A percentile compares a stretch with the other conserved stretches of the same genome.
Evolutionary conservation across 2,888 invertebrate genomes (phyloP).

Genomic region (Meiosimyza platycephala): DNA sequence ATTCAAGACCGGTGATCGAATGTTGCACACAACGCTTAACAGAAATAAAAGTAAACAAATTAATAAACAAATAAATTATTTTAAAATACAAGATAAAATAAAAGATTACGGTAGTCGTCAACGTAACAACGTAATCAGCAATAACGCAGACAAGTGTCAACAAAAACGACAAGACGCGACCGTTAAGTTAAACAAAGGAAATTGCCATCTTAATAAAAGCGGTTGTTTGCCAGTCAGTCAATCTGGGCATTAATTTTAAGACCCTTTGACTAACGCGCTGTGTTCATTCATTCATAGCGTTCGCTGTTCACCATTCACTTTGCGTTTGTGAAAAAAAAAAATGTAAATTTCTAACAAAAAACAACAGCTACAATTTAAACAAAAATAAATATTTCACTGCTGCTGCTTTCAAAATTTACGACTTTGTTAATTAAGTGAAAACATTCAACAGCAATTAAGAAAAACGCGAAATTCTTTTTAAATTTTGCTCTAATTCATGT

Average conservation of each 20-base stretch:
- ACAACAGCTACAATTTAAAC: neutral
- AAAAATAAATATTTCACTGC: neutral
- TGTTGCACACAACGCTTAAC: neutral
- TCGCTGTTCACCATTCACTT: too few relatives aligned
- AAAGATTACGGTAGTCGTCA: constrained; percentile 26
- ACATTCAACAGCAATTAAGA: constrained; percentile 28
- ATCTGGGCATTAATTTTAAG: too few relatives aligned
- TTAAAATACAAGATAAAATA: constrained; percentile 4
- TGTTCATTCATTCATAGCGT: too few relatives aligned
- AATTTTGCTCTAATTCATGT: constrained; percentile 28
- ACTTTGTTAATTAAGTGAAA: constrained; percentile 33
- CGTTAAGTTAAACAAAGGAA: too few relatives aligned
- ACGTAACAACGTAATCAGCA: constrained; percentile 25
- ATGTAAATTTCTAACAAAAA: too few relatives aligned
- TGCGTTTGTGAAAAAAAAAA: too few relatives aligned
- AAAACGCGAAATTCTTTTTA: constrained; percentile 24
- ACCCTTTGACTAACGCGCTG: too few relatives aligned
- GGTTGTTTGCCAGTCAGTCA: too few relatives aligned
- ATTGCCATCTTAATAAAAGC: too few relatives aligned
- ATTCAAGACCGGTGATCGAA: neutral
- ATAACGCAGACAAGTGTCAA: constrained; percentile 12
- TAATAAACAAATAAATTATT: neutral
- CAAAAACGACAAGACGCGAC: neutral
- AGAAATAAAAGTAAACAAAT: constrained; percentile 9
- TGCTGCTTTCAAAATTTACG: constrained; percentile 21